Evolutionary conservation across 2,888 invertebrate species (phyloP).

Genomic region (Ryuthela nishihirai): DNA sequence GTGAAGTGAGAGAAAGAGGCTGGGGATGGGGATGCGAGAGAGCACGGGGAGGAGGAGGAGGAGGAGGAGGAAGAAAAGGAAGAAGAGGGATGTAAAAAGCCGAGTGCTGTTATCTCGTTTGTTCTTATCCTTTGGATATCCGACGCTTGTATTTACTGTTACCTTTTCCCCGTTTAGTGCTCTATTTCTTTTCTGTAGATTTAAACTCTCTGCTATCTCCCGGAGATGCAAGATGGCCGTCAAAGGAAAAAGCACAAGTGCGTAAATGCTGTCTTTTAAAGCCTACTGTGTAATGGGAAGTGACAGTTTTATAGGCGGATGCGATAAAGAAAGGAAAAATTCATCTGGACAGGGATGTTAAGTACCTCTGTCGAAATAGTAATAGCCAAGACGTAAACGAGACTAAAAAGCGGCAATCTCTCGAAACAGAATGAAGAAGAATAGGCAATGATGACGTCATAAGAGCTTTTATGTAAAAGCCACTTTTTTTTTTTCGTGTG

Average conservation of each 20-base stretch:
- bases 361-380: conserved; percentile 20
- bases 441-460: too few species aligned
- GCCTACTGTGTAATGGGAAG: conserved; percentile 1
- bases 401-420: too few species aligned
- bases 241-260: too few species aligned
- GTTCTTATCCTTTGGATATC: conserved; percentile 5
- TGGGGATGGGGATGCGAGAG: background rate
- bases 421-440: too few species aligned
- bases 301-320: conserved; percentile 6
- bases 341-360: conserved; percentile 9
- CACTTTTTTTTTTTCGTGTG: too few species aligned
- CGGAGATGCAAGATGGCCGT: background rate
- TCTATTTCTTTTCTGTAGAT: conserved; percentile 22
- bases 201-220: conserved; percentile 6
- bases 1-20: conserved; percentile 4
- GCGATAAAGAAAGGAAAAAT: conserved; percentile 11
- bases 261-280: too few species aligned
- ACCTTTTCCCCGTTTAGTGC: conserved; percentile 21
- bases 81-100: conserved; percentile 8
- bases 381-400: conserved; percentile 24
- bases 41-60: background rate
- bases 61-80: too few species aligned
- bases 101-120: conserved; percentile 17
- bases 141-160: conserved; percentile 16
- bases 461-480: too few species aligned